phyloP scores from a whole-genome alignment of 92 coral and sea anemone genomes.

The Diadumene lineata region DNA sequence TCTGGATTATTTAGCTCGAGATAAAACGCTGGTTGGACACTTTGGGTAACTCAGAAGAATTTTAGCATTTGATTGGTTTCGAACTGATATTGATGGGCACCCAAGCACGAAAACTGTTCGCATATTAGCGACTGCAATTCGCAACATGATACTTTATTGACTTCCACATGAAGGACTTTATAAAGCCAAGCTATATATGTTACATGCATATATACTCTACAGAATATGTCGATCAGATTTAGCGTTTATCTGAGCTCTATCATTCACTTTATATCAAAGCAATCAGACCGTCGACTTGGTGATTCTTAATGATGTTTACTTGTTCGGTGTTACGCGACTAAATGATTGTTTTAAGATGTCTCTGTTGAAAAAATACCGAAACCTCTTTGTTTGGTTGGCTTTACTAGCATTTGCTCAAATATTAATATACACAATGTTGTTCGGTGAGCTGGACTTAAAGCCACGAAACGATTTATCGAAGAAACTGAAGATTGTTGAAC shows the following conservation, averaged over 20 bases:
- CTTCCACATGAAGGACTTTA: not conserved
- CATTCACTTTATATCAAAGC: not conserved
- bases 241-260: not conserved
- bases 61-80: no score
- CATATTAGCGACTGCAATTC: not conserved
- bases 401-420: constrained; percentile 36
- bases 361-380: constrained; percentile 41
- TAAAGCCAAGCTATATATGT: not conserved
- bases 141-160: not conserved
- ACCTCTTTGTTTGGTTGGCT: constrained; percentile 40
- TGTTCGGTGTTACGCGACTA: not conserved
- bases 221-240: not conserved
- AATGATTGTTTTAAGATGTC: constrained; percentile 24
- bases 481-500: constrained; percentile 1
- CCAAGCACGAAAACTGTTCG: not conserved
- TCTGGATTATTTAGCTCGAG: not conserved
- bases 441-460: constrained; percentile 11
- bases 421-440: constrained; percentile 22
- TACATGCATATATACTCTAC: not conserved
- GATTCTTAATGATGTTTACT: constrained; percentile 3
- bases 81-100: not conserved
- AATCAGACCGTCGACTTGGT: not conserved
- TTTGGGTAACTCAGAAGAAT: not conserved
- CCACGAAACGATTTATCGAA: constrained; percentile 3
- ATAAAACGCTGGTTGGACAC: not conserved